Base-by-base conservation (phyloP, 2,113 vertebrate genomes). In the Charina bottae region DNA sequence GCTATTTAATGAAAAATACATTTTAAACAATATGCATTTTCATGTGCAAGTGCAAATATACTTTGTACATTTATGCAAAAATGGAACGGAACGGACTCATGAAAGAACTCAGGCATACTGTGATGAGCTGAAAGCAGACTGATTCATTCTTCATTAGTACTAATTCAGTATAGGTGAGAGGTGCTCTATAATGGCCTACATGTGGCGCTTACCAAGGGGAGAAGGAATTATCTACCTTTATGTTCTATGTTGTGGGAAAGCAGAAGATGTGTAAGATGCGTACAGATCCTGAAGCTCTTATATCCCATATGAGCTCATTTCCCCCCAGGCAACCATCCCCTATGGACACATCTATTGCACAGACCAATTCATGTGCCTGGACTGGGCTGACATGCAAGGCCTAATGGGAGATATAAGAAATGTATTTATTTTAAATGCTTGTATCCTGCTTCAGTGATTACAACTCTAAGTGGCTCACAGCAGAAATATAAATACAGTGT, bases 301-400 rank as follows among this genome's bases (percentile, higher is more conserved):
- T 21, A 28, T 85, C 62, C 54, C 28, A 58, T 37, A n/a, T 9
- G 64, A 11, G 4, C 24, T 53, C 49, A 37, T 56, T 12, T 89
- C 3, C 59, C 85, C 56, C 33, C 26, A 0, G 17, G 92, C 42
- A 6, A 42, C 0, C 0, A 33, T 37, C 7, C 13, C 93, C 85
- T 92, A 53, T 33, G 19, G 0, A 0, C 62, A 62, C 24, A 49
- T 92, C n/a, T 93, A 0, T 62, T 85, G 60, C 72, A 28, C 0
- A 0, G 88, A 28, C 49, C 58, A 91, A 88, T 91, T 78, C 60
- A 87, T 92, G 93, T 92, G 72, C 89, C 59, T 90, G 28, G 12
- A 83, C 72, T 93, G 85, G 86, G 28, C 56, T 92, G 0, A 88
- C 26, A 49, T 91, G 1, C 59, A 85, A 58, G 60, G 7, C 17